phyloP scores from a whole-genome alignment of 2,113 vertebrate species.

The Etheostoma spectabile region DNA sequence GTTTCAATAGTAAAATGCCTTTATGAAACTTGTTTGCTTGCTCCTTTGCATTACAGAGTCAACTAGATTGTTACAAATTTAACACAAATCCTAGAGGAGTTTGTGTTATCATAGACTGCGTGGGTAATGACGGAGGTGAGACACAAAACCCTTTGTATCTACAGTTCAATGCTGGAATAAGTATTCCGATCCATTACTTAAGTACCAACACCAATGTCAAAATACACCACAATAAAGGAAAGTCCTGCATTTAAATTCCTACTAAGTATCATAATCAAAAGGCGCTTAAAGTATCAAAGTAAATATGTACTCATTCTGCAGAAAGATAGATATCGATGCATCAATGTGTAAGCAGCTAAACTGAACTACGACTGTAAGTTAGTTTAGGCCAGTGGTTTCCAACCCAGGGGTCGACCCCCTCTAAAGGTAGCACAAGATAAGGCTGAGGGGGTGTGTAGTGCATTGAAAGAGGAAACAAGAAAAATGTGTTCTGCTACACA shows the following conservation, averaged over 20 bases:
- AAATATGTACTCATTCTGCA: neutral
- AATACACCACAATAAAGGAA: neutral
- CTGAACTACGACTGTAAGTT: neutral
- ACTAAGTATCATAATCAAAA: neutral
- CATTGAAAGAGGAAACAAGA: neutral
- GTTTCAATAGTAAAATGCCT: neutral
- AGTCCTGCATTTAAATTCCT: neutral
- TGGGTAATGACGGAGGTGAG: conserved; percentile 91
- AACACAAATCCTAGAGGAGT: conserved; percentile 85
- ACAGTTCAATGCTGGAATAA: neutral
- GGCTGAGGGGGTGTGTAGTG: neutral
- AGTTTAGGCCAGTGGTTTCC: neutral
- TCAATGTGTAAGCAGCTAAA: neutral
- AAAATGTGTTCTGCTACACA: neutral
- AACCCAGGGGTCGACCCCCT: neutral
- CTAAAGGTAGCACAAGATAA: neutral
- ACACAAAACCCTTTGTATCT: conserved; percentile 13
- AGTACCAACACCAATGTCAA: neutral
- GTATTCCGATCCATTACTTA: neutral
- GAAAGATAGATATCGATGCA: neutral
- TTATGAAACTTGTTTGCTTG: conserved; percentile 11
- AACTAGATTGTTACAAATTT: conserved; percentile 86
- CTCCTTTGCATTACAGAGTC: conserved; percentile 55
- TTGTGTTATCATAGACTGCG: conserved; percentile 94
- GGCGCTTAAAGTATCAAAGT: neutral